Evolutionary conservation across 2,113 vertebrate species (phyloP).

Genomic region (Sinocyclocheilus maitianheensis): DNA sequence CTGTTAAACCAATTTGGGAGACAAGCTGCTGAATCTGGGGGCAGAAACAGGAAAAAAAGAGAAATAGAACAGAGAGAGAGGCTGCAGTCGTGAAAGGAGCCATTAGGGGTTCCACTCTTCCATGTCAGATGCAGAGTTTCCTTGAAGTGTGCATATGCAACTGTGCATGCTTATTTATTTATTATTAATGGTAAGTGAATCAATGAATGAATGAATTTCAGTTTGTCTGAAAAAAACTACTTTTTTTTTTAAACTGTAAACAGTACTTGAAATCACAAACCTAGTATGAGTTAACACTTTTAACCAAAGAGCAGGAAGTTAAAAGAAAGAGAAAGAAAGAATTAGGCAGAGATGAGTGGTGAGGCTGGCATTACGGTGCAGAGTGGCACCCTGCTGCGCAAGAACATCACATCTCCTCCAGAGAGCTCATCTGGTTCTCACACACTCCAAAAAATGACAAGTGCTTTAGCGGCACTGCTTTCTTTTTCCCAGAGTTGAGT

Average conservation of each 20-base stretch:
- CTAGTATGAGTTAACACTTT: not conserved
- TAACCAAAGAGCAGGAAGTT: not conserved
- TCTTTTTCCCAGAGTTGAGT: not conserved
- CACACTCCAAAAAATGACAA: not conserved
- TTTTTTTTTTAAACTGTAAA: too few relatives aligned
- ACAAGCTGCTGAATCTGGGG: not conserved
- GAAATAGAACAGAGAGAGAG: not conserved
- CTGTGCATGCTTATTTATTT: not conserved
- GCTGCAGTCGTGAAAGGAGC: not conserved
- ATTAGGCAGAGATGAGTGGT: not conserved
- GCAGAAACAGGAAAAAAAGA: not conserved
- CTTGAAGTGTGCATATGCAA: too few relatives aligned
- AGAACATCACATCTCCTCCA: constrained; percentile 20
- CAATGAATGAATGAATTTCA: not conserved
- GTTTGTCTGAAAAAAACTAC: not conserved
- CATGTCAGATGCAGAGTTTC: not conserved
- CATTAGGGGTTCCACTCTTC: not conserved
- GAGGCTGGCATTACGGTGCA: not conserved
- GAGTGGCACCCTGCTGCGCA: constrained; percentile 7
- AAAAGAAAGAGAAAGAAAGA: not conserved
- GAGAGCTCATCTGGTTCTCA: constrained; percentile 13
- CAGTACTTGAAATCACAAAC: not conserved
- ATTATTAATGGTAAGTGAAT: not conserved
- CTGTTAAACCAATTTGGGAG: not conserved
- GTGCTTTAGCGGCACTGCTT: not conserved